phyloP scores from a whole-genome alignment of 2,113 vertebrate genomes.

The Meles meles region DNA sequence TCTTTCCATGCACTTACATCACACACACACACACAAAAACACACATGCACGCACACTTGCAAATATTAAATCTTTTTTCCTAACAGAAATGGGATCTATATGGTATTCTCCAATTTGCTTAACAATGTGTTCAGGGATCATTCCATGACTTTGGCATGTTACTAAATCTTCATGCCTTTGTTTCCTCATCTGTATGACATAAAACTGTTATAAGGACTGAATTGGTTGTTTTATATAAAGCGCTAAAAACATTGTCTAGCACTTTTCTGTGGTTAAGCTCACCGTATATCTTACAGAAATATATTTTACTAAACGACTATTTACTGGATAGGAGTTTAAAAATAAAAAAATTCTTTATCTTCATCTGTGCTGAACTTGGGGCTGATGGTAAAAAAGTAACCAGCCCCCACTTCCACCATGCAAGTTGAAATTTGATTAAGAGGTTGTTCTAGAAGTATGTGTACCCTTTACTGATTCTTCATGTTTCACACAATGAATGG shows the following conservation, averaged over 20 bases:
- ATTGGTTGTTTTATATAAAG: background rate
- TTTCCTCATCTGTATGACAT: background rate
- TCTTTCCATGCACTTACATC: background rate
- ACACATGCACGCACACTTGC: no score
- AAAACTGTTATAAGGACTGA: background rate
- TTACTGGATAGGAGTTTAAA: background rate
- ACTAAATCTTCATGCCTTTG: background rate
- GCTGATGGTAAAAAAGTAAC: background rate
- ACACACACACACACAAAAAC: no score
- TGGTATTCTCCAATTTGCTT: background rate
- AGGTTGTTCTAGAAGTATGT: background rate
- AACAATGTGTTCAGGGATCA: background rate
- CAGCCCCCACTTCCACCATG: background rate
- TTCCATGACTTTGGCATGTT: background rate
- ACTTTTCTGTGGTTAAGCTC: background rate
- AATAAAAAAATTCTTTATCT: background rate
- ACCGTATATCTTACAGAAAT: background rate
- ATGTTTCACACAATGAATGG: background rate
- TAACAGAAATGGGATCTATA: background rate
- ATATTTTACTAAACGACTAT: background rate
- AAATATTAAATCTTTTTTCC: background rate
- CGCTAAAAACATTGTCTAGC: background rate
- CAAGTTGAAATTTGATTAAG: conserved; percentile 4
- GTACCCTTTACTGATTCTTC: background rate
- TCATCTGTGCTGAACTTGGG: background rate